phyloP scores from a whole-genome alignment of 53 echinoderm and acorn worm genomes.

The Hippasteria phrygiana region DNA sequence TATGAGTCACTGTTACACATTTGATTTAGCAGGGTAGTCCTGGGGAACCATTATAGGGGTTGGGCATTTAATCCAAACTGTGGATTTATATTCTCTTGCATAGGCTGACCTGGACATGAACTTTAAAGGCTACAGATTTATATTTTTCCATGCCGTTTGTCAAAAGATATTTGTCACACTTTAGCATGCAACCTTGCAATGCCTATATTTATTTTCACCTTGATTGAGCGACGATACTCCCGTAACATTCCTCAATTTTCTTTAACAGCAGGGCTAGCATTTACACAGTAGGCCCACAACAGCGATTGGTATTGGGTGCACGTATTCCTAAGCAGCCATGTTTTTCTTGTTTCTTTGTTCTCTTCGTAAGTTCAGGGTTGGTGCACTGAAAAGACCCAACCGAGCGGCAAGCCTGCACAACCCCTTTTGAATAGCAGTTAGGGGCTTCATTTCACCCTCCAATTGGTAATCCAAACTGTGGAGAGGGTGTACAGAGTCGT shows the following conservation, averaged over 20 bases:
- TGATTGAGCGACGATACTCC: conserved; percentile 1
- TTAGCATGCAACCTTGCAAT: neutral
- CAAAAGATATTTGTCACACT: neutral
- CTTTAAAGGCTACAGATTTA: neutral
- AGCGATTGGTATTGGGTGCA: neutral
- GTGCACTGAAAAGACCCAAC: conserved; percentile 32
- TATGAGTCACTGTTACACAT: no score
- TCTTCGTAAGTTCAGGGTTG: conserved; percentile 38
- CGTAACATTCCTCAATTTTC: neutral
- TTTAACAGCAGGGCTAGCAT: neutral
- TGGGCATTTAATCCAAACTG: no score
- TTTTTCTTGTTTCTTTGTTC: conserved; percentile 25
- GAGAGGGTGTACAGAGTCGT: conserved; percentile 17
- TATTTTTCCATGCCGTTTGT: neutral
- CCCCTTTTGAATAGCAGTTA: conserved; percentile 44
- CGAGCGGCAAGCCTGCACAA: conserved; percentile 15
- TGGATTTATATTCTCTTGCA: no score
- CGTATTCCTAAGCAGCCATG: conserved; percentile 2
- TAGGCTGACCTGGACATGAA: neutral
- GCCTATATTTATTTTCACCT: conserved; percentile 42
- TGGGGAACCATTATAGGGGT: no score
- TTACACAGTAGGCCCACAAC: neutral
- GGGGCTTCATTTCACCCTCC: conserved; percentile 58
- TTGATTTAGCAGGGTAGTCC: no score
- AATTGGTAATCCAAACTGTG: conserved; percentile 48